Evolutionary conservation across 1,140 invertebrate genomes (phyloP).

Genomic region (Magallana gigas): DNA sequence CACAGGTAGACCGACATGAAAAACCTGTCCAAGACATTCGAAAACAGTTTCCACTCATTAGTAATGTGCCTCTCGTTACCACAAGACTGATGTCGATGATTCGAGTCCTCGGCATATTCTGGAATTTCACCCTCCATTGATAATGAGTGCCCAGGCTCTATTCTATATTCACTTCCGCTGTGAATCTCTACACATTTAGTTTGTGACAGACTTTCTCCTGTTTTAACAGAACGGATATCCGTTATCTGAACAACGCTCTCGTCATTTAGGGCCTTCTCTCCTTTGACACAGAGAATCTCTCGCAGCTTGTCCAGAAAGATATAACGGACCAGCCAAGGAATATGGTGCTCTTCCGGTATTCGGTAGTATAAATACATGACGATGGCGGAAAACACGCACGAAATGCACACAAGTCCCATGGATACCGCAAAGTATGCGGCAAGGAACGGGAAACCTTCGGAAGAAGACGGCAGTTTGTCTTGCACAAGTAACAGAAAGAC

Average conservation of each 20-base stretch:
- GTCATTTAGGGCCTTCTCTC: neutral
- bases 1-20: neutral
- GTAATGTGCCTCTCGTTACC: neutral
- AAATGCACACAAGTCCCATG: conserved; percentile 8
- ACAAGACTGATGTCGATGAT: neutral
- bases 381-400: neutral
- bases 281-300: neutral
- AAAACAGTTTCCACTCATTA: neutral
- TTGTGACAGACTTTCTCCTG: neutral
- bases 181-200: neutral
- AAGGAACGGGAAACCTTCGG: neutral
- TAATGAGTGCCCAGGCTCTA: neutral
- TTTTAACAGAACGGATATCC: neutral
- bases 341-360: neutral
- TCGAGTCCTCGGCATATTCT: neutral
- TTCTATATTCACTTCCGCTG: neutral
- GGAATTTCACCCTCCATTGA: neutral
- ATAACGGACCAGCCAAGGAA: neutral
- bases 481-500: neutral
- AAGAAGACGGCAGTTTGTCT: neutral
- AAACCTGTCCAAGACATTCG: neutral
- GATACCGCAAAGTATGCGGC: conserved; percentile 6
- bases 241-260: neutral
- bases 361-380: neutral
- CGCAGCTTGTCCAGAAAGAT: neutral